Conservation (phyloP, 2,888 invertebrate genomes). For the Drosophila borealis region DNA sequence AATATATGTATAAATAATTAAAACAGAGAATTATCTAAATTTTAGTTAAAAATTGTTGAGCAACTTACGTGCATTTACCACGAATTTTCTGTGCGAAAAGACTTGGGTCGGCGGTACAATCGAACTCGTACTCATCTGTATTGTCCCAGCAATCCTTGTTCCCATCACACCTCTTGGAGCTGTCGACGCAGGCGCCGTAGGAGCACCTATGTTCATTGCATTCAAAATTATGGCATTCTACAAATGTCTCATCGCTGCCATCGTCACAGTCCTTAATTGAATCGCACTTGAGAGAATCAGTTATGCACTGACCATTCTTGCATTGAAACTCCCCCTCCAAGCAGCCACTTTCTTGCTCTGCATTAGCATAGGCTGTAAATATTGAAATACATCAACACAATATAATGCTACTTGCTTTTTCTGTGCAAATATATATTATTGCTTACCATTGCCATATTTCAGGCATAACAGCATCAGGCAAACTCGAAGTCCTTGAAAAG, state of each 20-base stretch:
- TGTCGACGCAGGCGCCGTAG: conserved; percentile 31
- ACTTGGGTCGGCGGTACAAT: neutral
- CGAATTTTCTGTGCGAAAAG: neutral
- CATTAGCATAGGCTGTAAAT: neutral
- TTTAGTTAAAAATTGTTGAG: too few species aligned
- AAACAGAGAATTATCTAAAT: too few species aligned
- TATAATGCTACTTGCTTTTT: too few species aligned
- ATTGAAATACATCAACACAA: neutral
- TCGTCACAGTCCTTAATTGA: conserved; percentile 23
- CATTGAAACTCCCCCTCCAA: conserved; percentile 19
- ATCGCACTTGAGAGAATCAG: conserved; percentile 14
- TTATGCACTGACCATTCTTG: conserved; percentile 19
- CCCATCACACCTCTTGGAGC: conserved; percentile 11
- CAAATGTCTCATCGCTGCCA: conserved; percentile 42
- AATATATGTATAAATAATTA: neutral
- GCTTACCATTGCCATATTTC: conserved; percentile 10
- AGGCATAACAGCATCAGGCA: conserved; percentile 7
- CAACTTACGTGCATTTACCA: conserved; percentile 10
- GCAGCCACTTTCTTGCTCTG: neutral
- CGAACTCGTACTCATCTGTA: conserved; percentile 28
- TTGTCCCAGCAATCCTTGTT: conserved; percentile 33
- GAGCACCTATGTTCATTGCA: conserved; percentile 15
- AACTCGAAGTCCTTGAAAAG: conserved; percentile 2
- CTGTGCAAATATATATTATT: too few species aligned
- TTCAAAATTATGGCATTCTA: conserved; percentile 8